phyloP scores from a whole-genome alignment of 2,888 invertebrate genomes.

The Apocheima hispidaria region DNA sequence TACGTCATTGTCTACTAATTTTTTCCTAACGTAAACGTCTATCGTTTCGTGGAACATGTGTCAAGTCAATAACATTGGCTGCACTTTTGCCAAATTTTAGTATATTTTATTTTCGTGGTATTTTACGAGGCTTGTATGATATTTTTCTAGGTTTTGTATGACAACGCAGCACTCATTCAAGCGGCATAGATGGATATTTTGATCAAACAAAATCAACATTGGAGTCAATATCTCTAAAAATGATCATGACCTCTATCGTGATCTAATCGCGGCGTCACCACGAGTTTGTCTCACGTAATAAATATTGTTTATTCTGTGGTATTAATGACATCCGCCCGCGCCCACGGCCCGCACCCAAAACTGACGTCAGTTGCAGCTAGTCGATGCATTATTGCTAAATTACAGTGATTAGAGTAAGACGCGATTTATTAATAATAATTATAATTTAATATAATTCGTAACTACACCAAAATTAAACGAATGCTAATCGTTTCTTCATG shows the following conservation, averaged over 20 bases:
- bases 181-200: conserved; percentile 6
- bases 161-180: background rate
- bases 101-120: background rate
- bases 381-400: no score
- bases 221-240: conserved; percentile 16
- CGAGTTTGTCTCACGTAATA: conserved; percentile 14
- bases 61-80: background rate
- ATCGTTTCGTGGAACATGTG: background rate
- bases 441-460: no score
- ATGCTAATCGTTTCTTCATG: no score
- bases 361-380: no score
- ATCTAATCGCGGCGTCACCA: conserved; percentile 40
- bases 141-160: background rate
- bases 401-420: no score
- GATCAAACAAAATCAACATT: conserved; percentile 5
- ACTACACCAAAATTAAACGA: no score
- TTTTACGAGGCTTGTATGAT: background rate
- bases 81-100: background rate
- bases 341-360: conserved; percentile 53
- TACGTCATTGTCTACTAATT: conserved; percentile 12
- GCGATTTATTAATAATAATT: no score
- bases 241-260: conserved; percentile 35
- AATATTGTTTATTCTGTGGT: background rate
- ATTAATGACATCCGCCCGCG: conserved; percentile 53
- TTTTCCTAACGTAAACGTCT: background rate